Evolutionary conservation across 2,888 invertebrate genomes (phyloP).

Genomic region (Chalcis sispes): DNA sequence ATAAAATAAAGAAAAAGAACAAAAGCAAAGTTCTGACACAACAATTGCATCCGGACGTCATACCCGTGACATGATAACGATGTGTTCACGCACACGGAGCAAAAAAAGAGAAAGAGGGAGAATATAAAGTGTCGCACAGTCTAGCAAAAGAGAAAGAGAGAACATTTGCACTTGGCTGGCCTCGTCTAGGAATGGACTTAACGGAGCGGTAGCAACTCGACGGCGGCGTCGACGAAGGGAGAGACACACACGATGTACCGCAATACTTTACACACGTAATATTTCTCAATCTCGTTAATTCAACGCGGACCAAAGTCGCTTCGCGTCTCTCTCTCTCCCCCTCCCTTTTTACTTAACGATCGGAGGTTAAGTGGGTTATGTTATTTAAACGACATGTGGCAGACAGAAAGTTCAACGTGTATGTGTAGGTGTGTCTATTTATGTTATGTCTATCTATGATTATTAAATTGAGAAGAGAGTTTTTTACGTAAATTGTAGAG

Average conservation of each 20-base stretch:
- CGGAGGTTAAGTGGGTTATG: constrained; percentile 58
- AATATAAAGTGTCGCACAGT: too few species aligned
- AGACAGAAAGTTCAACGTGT: too few species aligned
- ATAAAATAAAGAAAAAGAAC: too few species aligned
- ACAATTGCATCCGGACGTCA: constrained; percentile 11
- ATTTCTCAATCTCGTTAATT: constrained; percentile 67
- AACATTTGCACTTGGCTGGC: constrained; percentile 68
- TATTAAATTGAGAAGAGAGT: too few species aligned
- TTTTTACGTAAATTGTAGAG: too few species aligned
- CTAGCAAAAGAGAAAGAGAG: background rate
- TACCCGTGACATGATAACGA: too few species aligned
- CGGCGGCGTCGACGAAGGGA: background rate
- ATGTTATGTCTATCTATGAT: too few species aligned
- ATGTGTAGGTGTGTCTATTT: too few species aligned
- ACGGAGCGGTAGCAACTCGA: constrained; percentile 59
- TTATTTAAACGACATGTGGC: constrained; percentile 18
- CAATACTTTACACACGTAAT: too few species aligned
- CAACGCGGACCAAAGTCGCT: constrained; percentile 13
- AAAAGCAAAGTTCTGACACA: background rate
- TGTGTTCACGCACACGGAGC: background rate
- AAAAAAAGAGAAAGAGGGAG: too few species aligned
- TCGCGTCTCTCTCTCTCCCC: constrained; percentile 11
- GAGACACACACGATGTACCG: constrained; percentile 1
- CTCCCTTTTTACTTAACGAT: background rate
- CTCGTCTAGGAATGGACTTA: constrained; percentile 74